Evolutionary conservation across 2,888 invertebrate species (phyloP).

Genomic region (Drosophila melanosoma): DNA sequence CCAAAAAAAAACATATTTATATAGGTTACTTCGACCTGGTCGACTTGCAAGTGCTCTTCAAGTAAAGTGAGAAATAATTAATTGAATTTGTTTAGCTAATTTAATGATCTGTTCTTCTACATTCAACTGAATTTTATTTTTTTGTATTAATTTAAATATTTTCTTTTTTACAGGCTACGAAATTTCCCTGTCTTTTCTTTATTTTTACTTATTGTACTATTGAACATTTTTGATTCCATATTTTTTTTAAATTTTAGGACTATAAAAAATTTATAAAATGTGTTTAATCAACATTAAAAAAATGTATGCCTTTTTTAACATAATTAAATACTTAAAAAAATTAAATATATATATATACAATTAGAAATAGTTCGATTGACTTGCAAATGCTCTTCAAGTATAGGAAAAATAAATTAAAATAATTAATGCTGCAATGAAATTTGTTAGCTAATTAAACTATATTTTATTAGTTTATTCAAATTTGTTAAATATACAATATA

Average conservation of each 20-base stretch:
- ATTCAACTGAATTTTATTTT: not conserved
- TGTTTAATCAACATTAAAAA: too few relatives aligned
- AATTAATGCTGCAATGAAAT: not conserved
- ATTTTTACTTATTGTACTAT: not conserved
- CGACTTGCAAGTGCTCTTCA: conserved; percentile 15
- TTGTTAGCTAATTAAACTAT: not conserved
- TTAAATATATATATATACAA: not conserved
- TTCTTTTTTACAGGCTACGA: not conserved
- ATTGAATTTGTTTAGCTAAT: not conserved
- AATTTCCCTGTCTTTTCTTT: not conserved
- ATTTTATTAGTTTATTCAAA: not conserved
- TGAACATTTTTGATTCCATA: not conserved
- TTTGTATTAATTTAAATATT: not conserved
- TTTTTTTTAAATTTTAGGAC: not conserved
- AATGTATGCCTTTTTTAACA: not conserved
- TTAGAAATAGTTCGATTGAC: not conserved
- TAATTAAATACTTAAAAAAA: not conserved
- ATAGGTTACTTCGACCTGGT: not conserved
- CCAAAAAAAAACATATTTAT: not conserved
- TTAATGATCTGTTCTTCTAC: not conserved
- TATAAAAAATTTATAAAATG: too few relatives aligned
- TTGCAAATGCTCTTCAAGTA: conserved; percentile 5
- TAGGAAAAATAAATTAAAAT: not conserved
- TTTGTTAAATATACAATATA: not conserved
- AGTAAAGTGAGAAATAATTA: not conserved